Evolutionary conservation across 1,140 invertebrate genomes (phyloP).

Genomic region (Bombyx mandarina): DNA sequence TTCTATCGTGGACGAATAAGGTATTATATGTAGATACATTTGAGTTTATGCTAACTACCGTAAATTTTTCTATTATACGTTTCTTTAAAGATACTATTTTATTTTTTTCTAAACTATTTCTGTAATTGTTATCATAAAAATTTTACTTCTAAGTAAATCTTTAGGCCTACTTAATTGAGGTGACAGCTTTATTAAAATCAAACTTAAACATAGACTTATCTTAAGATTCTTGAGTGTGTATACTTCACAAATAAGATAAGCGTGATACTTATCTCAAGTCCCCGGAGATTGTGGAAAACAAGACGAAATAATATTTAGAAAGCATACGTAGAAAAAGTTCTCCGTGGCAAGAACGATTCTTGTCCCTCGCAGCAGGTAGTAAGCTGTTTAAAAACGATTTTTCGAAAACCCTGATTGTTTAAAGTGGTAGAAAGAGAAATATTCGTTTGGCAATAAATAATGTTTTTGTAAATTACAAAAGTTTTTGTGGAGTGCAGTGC

Average conservation of each 20-base stretch:
- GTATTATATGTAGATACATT: neutral
- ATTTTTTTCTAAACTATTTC: no score
- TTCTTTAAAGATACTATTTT: no score
- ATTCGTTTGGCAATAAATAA: constrained; percentile 33
- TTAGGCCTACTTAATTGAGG: no score
- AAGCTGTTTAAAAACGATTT: constrained; percentile 19
- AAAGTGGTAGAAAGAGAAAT: constrained; percentile 25
- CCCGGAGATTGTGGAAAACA: constrained; percentile 18
- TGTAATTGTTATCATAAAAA: no score
- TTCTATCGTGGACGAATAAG: no score
- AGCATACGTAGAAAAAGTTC: constrained; percentile 26
- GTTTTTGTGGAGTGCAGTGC: constrained; percentile 12
- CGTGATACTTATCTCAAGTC: constrained; percentile 35
- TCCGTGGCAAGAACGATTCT: constrained; percentile 31
- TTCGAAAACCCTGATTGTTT: constrained; percentile 14
- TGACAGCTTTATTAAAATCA: no score
- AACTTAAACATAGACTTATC: constrained; percentile 28
- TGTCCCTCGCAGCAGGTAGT: constrained; percentile 42
- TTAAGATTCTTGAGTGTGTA: constrained; percentile 25
- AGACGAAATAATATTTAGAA: constrained; percentile 42
- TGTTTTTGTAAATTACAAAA: constrained; percentile 21
- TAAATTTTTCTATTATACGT: no score
- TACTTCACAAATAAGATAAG: constrained; percentile 44
- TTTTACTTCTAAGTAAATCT: no score
- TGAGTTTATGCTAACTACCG: neutral